A percentile compares a stretch with the other conserved stretches of the same genome.
These are phyloP conservation scores for Apeira syringaria DNA, from an alignment of 2,888 invertebrate genomes.

Conservation along the genomic window DNA sequence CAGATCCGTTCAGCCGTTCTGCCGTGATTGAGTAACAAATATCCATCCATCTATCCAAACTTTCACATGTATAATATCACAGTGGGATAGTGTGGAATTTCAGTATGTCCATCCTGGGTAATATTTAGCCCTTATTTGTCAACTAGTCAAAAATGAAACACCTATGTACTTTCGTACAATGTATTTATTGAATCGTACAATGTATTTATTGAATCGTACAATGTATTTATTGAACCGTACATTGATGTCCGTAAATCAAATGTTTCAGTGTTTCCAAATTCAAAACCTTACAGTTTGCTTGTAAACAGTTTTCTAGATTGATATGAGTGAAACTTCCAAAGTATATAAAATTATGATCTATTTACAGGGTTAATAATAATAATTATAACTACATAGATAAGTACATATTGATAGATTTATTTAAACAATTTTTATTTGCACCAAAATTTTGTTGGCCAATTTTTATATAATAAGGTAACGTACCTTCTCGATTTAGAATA, in stretches of 20 bases:
- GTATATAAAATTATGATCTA: slow-evolving; percentile 67
- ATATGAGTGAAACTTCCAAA: slow-evolving; percentile 80
- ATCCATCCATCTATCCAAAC: too few relatives aligned
- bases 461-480: slow-evolving; percentile 35
- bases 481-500: slow-evolving; percentile 2
- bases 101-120: too few relatives aligned
- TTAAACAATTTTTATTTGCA: slow-evolving; percentile 53
- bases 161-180: too few relatives aligned
- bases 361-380: slow-evolving; percentile 69
- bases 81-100: too few relatives aligned
- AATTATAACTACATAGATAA: slow-evolving; percentile 52
- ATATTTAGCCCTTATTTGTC: too few relatives aligned
- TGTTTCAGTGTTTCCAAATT: slow-evolving; percentile 65
- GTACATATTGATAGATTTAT: slow-evolving; percentile 50
- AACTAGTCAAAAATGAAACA: too few relatives aligned
- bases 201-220: too few relatives aligned
- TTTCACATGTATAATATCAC: too few relatives aligned
- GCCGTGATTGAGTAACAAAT: too few relatives aligned
- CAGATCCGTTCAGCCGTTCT: too few relatives aligned
- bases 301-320: slow-evolving; percentile 76
- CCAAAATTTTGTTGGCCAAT: slow-evolving; percentile 57
- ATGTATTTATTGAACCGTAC: slow-evolving; percentile 80
- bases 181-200: too few relatives aligned
- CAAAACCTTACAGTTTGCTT: slow-evolving; percentile 74
- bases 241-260: slow-evolving; percentile 75